These are phyloP conservation scores for Anadara kagoshimensis DNA, from an alignment of 1,140 invertebrate genomes.

Conservation along the genomic window DNA sequence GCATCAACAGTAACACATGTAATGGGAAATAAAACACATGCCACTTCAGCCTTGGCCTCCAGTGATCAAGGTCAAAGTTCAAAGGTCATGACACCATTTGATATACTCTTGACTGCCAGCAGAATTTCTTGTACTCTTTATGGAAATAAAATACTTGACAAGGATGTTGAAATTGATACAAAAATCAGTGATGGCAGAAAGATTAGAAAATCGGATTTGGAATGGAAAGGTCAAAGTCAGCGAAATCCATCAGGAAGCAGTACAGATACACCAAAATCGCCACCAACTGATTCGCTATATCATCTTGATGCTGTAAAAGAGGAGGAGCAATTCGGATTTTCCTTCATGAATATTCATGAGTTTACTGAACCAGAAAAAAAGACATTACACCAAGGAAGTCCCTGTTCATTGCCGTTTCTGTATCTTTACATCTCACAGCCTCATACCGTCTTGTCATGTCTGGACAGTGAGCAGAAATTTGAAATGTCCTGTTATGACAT, in stretches of 20 bases:
- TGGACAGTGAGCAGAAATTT: conserved; percentile 75
- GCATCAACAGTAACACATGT: conserved; percentile 22
- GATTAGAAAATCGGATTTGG: background rate
- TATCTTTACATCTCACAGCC: conserved; percentile 79
- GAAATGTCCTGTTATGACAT: conserved; percentile 76
- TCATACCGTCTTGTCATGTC: conserved; percentile 80
- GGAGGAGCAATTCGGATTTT: too few species aligned
- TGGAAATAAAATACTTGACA: conserved; percentile 59
- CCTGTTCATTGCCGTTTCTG: conserved; percentile 74
- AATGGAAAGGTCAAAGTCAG: background rate
- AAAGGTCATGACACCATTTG: conserved; percentile 75
- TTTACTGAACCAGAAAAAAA: background rate
- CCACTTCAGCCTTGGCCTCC: background rate
- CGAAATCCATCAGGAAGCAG: background rate
- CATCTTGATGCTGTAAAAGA: background rate
- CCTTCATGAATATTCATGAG: background rate
- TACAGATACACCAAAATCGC: conserved; percentile 2
- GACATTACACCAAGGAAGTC: background rate
- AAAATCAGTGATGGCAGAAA: conserved; percentile 17
- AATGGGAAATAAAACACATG: conserved; percentile 13
- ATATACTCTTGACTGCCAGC: conserved; percentile 80
- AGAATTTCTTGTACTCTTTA: conserved; percentile 78
- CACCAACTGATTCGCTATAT: background rate
- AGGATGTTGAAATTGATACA: conserved; percentile 21
- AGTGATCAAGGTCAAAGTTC: conserved; percentile 20